phyloP scores from a whole-genome alignment of 2,888 invertebrate genomes.

The Idaea aversata region DNA sequence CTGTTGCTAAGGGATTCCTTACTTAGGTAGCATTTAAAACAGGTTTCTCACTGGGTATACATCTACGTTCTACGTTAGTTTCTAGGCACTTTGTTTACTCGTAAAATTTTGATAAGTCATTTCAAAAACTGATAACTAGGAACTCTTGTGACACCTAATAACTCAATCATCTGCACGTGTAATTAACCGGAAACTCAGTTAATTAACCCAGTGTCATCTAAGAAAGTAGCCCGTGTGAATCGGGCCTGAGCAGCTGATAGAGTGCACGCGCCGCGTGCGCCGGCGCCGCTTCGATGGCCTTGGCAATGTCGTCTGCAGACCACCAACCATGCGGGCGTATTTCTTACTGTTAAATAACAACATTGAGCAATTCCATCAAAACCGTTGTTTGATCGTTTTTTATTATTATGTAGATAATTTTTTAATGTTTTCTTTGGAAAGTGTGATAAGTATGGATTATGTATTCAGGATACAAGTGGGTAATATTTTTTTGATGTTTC shows the following conservation, averaged over 20 bases:
- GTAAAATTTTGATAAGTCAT: no score
- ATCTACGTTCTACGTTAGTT: no score
- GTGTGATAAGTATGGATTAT: not conserved
- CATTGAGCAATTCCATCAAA: constrained; percentile 1
- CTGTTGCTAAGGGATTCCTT: no score
- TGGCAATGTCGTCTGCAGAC: constrained; percentile 64
- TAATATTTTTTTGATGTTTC: no score
- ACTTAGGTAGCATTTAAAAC: no score
- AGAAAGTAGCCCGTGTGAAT: not conserved
- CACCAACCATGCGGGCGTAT: constrained; percentile 18
- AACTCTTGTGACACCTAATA: constrained; percentile 9
- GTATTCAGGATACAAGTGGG: not conserved
- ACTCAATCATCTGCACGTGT: not conserved
- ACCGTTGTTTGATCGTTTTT: not conserved
- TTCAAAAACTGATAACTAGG: no score
- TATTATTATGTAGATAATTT: not conserved
- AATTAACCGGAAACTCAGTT: constrained; percentile 17
- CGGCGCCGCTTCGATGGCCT: constrained; percentile 58
- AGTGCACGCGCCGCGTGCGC: constrained; percentile 38
- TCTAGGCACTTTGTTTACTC: no score
- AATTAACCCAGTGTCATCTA: constrained; percentile 13
- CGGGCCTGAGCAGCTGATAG: not conserved
- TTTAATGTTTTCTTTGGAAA: not conserved
- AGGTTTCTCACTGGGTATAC: no score
- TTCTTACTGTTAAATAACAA: constrained; percentile 2